Base-by-base conservation (phyloP, 2,113 vertebrate species). In the Peucedramus taeniatus region DNA sequence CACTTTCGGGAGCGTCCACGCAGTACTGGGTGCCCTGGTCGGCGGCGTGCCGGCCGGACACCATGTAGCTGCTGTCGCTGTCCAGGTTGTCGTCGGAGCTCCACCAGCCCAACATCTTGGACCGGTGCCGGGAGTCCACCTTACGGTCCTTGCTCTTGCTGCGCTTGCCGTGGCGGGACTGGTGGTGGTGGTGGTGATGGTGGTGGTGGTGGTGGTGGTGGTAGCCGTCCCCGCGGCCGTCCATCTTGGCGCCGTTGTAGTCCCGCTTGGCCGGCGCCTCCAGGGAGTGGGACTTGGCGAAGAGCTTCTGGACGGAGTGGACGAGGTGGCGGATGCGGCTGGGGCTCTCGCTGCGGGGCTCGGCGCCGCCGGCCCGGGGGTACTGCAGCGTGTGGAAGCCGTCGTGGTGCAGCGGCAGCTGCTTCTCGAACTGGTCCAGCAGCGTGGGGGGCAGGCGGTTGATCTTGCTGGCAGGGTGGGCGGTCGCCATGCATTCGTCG, bases 71-170 rank as follows among this genome's bases (percentile, higher is more conserved):
- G 83, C 99, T 99, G 95, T 99, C 99, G 22, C 99, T 99, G 98
- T 99, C 99, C 97, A 99, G 97, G 98, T 99, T 99, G 97, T 99
- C 99, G 0, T 99, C 99, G 3, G 99, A 99, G 97, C 99, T 99
- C 99, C 99, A 99, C 99, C 99, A 99, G 92, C 99, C 99, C 33
- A 99, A 97, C 24, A 99, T 98, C 97, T 99, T 98, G 98, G 98
- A 98, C 80, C 99, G 99, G 83, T 99, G 99, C 66, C 99, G 98
- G 68, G 98, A 97, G 22, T 98, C 99, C 96, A 93, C 98, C 97
- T 97, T 98, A 90, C 97, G 98, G 95, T 97, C 99, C 97, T 65
- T 99, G 98, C 98, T 99, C 98, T 97, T 99, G 98, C 89, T 99
- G 98, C 98, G 99, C 98, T 99, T 99, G 98, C 96, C 98, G 42